A percentile compares a stretch with the other conserved stretches of the same genome.
Conservation (phyloP, 1,140 invertebrate species). For the Drosophila bocqueti region DNA sequence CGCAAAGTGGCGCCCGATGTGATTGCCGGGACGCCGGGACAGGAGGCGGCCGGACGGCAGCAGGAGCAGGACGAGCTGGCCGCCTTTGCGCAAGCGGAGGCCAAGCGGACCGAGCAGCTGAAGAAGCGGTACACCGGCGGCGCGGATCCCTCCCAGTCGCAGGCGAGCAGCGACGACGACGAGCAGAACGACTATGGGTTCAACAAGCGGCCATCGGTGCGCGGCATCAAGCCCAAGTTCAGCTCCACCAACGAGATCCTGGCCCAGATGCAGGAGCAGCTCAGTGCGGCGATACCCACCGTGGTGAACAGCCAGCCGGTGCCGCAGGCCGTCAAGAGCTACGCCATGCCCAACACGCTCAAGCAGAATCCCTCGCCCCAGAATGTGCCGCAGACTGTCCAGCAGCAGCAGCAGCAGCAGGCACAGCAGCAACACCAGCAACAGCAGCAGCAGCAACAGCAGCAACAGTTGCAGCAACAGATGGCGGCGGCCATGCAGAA, state of each 20-base stretch:
- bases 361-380: slow-evolving; percentile 78
- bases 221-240: slow-evolving; percentile 87
- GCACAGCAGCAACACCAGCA: slow-evolving; percentile 7
- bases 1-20: slow-evolving; percentile 89
- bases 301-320: slow-evolving; percentile 74
- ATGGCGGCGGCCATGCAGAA: slow-evolving; percentile 75
- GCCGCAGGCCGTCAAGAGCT: slow-evolving; percentile 75
- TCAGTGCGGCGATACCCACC: slow-evolving; percentile 86
- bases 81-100: slow-evolving; percentile 93
- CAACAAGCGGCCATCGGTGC: slow-evolving; percentile 93
- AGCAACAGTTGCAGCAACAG: slow-evolving; percentile 70
- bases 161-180: slow-evolving; percentile 88
- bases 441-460: slow-evolving; percentile 51
- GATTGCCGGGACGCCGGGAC: slow-evolving; percentile 90
- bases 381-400: slow-evolving; percentile 66
- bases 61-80: slow-evolving; percentile 91
- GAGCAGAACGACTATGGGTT: slow-evolving; percentile 96
- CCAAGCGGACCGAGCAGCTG: slow-evolving; percentile 91
- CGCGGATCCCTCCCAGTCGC: slow-evolving; percentile 81
- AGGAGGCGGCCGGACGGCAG: slow-evolving; percentile 78
- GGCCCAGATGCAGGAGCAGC: slow-evolving; percentile 91
- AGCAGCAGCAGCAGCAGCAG: slow-evolving; percentile 36
- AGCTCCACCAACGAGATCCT: slow-evolving; percentile 92
- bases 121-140: slow-evolving; percentile 89
- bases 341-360: slow-evolving; percentile 77